Conservation (phyloP, 2,888 invertebrate species). For the Endotricha flammealis region DNA sequence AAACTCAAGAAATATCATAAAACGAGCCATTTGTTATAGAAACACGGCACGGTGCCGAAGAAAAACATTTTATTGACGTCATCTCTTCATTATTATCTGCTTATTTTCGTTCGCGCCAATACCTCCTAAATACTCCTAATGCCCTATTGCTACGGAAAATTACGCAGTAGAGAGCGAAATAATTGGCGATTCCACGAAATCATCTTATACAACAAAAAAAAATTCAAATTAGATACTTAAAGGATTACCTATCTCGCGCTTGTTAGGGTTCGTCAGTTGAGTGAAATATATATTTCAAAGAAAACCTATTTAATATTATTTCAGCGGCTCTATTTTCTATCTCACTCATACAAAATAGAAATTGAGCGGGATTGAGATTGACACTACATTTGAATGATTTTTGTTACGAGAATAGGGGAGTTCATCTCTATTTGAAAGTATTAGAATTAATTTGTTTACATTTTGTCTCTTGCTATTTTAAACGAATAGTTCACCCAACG, state of each 20-base stretch:
- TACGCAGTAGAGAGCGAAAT: slow-evolving; percentile 59
- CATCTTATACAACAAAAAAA: slow-evolving; percentile 55
- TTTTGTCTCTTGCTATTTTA: too few species aligned
- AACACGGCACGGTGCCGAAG: slow-evolving; percentile 20
- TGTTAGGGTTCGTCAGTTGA: slow-evolving; percentile 1
- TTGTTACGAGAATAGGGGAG: too few species aligned
- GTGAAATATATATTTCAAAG: neutral
- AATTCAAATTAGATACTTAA: slow-evolving; percentile 64
- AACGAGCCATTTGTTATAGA: neutral
- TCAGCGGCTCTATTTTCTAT: too few species aligned
- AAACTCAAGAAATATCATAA: neutral
- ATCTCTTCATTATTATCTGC: slow-evolving; percentile 58
- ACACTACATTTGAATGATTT: too few species aligned
- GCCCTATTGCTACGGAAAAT: slow-evolving; percentile 51
- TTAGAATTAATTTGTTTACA: too few species aligned
- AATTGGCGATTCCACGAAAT: slow-evolving; percentile 66
- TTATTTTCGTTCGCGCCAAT: slow-evolving; percentile 53
- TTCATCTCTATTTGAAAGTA: too few species aligned
- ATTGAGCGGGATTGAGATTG: too few species aligned
- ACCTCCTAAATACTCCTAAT: slow-evolving; percentile 39
- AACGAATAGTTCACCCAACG: too few species aligned
- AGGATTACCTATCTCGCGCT: slow-evolving; percentile 46
- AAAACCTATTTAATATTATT: too few species aligned
- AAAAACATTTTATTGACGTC: slow-evolving; percentile 50
- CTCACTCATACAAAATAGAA: too few species aligned